Conservation (phyloP, 2,797 vertebrate species). For the Rallus crepitans region DNA sequence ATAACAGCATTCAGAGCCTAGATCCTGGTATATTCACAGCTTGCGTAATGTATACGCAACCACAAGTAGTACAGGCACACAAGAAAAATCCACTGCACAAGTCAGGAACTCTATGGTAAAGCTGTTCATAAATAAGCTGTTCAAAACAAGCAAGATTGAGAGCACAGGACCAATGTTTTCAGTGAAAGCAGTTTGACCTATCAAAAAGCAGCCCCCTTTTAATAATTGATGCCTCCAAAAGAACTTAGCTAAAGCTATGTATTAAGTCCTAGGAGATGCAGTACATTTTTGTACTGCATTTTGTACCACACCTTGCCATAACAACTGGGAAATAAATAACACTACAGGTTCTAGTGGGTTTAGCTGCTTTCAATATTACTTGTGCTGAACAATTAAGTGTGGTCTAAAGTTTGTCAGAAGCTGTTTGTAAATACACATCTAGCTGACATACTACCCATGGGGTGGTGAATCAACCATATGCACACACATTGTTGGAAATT, state of each 20-base stretch:
- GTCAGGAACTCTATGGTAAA: neutral
- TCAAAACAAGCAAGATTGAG: neutral
- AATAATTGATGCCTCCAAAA: constrained; percentile 27
- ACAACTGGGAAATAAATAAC: constrained; percentile 15
- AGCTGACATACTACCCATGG: neutral
- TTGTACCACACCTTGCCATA: neutral
- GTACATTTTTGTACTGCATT: neutral
- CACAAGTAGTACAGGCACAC: neutral
- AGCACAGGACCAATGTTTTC: neutral
- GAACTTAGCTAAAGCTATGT: neutral
- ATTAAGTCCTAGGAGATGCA: neutral
- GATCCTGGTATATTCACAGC: neutral
- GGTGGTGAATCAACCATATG: neutral
- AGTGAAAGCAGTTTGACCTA: neutral
- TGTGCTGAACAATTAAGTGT: neutral
- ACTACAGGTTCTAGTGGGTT: neutral
- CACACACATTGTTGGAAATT: neutral
- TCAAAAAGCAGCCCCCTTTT: neutral
- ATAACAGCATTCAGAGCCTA: neutral
- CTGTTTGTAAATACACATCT: neutral
- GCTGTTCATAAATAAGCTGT: neutral
- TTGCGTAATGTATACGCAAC: neutral
- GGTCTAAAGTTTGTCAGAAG: neutral
- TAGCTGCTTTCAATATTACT: neutral
- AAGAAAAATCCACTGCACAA: neutral